Evolutionary conservation across 2,888 invertebrate genomes (phyloP).

Genomic region (Seladonia tumulorum): DNA sequence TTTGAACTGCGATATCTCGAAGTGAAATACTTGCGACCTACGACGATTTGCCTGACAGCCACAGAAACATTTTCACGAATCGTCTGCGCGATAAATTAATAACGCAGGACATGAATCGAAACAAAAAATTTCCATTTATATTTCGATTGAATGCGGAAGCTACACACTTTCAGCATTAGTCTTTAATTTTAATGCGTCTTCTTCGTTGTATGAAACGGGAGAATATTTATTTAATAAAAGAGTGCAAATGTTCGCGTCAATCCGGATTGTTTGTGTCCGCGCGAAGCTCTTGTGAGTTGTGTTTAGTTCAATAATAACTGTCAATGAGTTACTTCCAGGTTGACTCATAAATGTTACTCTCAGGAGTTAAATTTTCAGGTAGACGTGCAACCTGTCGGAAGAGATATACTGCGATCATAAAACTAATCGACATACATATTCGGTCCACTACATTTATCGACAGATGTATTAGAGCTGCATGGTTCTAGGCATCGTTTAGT

Average conservation of each 20-base stretch:
- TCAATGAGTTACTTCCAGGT: not conserved
- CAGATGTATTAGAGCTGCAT: not conserved
- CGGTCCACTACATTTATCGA: not conserved
- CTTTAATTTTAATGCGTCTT: not conserved
- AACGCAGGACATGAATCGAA: not conserved
- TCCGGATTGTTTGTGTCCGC: not conserved
- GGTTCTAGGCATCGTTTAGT: not conserved
- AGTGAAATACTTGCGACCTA: not conserved
- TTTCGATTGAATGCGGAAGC: not conserved
- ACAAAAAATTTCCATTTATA: not conserved
- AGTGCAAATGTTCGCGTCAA: not conserved
- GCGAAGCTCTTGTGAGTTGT: not conserved
- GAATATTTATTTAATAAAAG: not conserved
- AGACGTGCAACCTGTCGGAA: not conserved
- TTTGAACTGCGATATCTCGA: not conserved
- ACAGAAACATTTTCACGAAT: not conserved
- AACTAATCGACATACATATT: not conserved
- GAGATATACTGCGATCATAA: conserved; percentile 1
- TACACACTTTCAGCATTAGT: not conserved
- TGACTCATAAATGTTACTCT: conserved; percentile 1
- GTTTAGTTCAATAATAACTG: not conserved
- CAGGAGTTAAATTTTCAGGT: not conserved
- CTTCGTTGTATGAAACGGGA: not conserved
- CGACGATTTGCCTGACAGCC: not conserved
- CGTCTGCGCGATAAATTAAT: not conserved